Evolutionary conservation across 2,888 invertebrate species (phyloP).

Genomic region (Agrilus biguttatus): DNA sequence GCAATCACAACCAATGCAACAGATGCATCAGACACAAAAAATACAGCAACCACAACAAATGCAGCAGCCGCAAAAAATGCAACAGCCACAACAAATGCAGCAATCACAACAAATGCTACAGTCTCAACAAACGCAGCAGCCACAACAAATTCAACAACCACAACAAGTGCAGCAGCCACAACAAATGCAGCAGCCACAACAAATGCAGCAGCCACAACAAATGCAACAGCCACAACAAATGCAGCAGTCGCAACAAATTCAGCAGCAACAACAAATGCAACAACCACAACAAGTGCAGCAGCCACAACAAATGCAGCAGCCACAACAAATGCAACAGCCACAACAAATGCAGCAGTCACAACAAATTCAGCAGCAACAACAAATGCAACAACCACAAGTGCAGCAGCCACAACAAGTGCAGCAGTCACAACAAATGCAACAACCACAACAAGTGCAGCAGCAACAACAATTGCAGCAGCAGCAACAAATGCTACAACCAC

Average conservation of each 20-base stretch:
- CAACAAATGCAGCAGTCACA: neutral
- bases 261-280: neutral
- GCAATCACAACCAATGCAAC: neutral
- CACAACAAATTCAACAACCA: constrained; percentile 1
- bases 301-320: too few relatives aligned
- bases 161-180: neutral
- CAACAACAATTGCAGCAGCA: constrained; percentile 3
- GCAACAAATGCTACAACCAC: neutral
- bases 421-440: neutral
- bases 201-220: neutral
- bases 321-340: constrained; percentile 2
- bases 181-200: neutral
- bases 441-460: neutral
- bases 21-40: constrained; percentile 1
- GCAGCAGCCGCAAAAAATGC: neutral
- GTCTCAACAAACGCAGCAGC: neutral
- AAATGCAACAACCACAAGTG: neutral
- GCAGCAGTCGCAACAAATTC: neutral
- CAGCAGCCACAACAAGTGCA: neutral
- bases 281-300: too few relatives aligned
- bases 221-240: neutral
- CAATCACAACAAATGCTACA: neutral
- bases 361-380: neutral
- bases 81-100: neutral
- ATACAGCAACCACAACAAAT: neutral